A percentile compares a stretch with the other conserved stretches of the same genome.
Evolutionary conservation across 2,797 vertebrate species (phyloP).

Genomic region (Tokudaia tokunoshimensis): DNA sequence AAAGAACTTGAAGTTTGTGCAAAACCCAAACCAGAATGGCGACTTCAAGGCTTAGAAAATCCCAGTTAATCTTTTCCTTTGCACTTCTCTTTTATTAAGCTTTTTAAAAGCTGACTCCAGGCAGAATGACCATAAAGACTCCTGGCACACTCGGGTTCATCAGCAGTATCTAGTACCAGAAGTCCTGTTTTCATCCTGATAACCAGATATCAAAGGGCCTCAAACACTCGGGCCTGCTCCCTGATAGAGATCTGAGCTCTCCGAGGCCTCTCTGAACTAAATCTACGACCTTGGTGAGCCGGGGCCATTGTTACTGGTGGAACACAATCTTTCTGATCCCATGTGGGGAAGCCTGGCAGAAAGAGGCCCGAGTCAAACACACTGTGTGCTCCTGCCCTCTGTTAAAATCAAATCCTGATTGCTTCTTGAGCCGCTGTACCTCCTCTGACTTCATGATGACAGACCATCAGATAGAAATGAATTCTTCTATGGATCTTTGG

Average conservation of each 20-base stretch:
- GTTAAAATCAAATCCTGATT: constrained; percentile 63
- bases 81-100: constrained; percentile 58
- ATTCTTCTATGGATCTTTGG: constrained; percentile 25
- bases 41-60: constrained; percentile 58
- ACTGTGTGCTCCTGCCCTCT: constrained; percentile 60
- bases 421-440: background rate
- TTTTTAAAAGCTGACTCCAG: constrained; percentile 9
- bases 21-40: background rate
- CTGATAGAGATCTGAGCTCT: constrained; percentile 77
- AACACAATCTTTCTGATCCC: constrained; percentile 73
- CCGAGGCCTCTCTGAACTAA: constrained; percentile 52
- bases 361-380: constrained; percentile 42
- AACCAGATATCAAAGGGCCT: constrained; percentile 76
- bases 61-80: constrained; percentile 66
- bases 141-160: constrained; percentile 27
- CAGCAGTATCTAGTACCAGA: constrained; percentile 49
- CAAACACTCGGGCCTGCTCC: constrained; percentile 54
- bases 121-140: constrained; percentile 62
- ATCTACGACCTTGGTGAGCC: constrained; percentile 64
- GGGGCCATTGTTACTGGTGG: constrained; percentile 65
- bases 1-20: constrained; percentile 18
- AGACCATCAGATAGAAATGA: constrained; percentile 58
- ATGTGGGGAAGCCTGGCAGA: background rate
- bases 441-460: constrained; percentile 1
- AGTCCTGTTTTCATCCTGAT: constrained; percentile 75